These are phyloP conservation scores for Oithona nana DNA, from an alignment of 2,888 invertebrate species.

Conservation along the genomic window DNA sequence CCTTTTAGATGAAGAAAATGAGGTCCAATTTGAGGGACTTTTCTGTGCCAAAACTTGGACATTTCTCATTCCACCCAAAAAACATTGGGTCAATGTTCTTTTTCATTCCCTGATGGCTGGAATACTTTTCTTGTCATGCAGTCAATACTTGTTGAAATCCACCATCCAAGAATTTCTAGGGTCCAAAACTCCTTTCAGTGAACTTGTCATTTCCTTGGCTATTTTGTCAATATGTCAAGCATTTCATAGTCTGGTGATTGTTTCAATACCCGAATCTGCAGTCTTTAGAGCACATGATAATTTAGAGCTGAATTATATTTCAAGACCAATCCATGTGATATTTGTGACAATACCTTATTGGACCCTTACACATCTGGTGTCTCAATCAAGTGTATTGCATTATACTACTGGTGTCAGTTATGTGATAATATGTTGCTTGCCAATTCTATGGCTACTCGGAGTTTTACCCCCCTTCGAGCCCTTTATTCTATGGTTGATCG, in stretches of 20 bases:
- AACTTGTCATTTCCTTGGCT: background rate
- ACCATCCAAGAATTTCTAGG: background rate
- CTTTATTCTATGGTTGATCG: background rate
- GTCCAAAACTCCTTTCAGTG: background rate
- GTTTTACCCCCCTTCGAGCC: slow-evolving; percentile 1
- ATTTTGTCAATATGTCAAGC: slow-evolving; percentile 7
- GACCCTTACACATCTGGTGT: background rate
- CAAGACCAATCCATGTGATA: slow-evolving; percentile 13
- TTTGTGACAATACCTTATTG: slow-evolving; percentile 1
- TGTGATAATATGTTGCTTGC: background rate
- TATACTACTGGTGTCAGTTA: background rate
- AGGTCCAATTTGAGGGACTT: slow-evolving; percentile 18
- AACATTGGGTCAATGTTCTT: slow-evolving; percentile 14
- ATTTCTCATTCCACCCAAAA: slow-evolving; percentile 20
- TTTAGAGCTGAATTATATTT: slow-evolving; percentile 2
- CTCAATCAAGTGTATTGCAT: background rate
- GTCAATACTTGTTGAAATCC: slow-evolving; percentile 17
- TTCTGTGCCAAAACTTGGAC: slow-evolving; percentile 19
- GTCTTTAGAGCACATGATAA: slow-evolving; percentile 2
- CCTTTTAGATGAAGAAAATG: slow-evolving; percentile 19
- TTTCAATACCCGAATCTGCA: slow-evolving; percentile 10
- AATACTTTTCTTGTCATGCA: slow-evolving; percentile 15
- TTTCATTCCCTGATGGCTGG: slow-evolving; percentile 19
- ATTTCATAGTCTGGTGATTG: slow-evolving; percentile 1
- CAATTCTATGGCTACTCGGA: slow-evolving; percentile 8